A percentile compares a stretch with the other conserved stretches of the same genome.
phyloP scores from a whole-genome alignment of 1,140 invertebrate genomes.

The Megalonaias nervosa region DNA sequence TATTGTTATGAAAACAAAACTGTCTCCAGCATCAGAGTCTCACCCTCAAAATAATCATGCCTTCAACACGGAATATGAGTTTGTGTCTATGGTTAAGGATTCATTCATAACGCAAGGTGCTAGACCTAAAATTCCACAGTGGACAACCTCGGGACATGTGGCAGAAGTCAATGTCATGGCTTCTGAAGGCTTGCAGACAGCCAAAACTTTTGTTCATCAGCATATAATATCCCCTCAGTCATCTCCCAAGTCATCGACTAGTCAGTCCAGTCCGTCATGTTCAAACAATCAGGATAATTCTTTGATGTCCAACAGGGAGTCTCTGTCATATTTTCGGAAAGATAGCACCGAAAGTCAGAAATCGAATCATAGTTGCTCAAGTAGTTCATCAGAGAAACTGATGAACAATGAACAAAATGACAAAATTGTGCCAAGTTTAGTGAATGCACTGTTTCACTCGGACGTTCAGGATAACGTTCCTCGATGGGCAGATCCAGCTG shows the following conservation, averaged over 20 bases:
- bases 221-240: too few species aligned
- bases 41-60: slow-evolving; percentile 55
- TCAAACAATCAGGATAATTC: too few species aligned
- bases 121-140: slow-evolving; percentile 46
- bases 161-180: too few species aligned
- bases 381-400: background rate
- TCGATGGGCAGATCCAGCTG: slow-evolving; percentile 68
- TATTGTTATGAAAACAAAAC: slow-evolving; percentile 35
- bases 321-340: too few species aligned
- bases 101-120: slow-evolving; percentile 52
- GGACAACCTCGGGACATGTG: too few species aligned
- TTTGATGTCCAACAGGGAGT: too few species aligned
- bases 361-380: background rate
- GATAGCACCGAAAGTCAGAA: background rate
- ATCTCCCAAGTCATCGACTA: too few species aligned
- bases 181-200: too few species aligned
- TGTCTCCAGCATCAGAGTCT: slow-evolving; percentile 57
- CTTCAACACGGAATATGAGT: slow-evolving; percentile 44
- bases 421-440: slow-evolving; percentile 35
- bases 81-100: slow-evolving; percentile 35
- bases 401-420: slow-evolving; percentile 3
- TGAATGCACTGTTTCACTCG: slow-evolving; percentile 19
- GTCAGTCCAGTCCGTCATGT: too few species aligned
- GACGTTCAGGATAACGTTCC: slow-evolving; percentile 34
- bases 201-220: too few species aligned